Evolutionary conservation across 2,113 vertebrate genomes (phyloP).

Genomic region (Menidia beryllina): DNA sequence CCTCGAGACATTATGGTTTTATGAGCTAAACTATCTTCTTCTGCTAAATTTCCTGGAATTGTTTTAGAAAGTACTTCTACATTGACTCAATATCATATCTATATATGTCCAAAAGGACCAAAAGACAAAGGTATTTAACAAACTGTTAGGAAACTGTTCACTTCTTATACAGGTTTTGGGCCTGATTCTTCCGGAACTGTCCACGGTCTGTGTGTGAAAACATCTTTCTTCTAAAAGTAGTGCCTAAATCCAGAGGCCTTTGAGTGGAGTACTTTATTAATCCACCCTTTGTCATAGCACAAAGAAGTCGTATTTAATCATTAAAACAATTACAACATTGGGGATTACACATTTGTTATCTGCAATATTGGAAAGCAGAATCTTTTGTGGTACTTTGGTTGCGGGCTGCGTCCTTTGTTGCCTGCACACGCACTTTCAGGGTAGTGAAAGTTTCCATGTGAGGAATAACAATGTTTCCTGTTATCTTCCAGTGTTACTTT

Average conservation of each 20-base stretch:
- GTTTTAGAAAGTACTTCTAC: not conserved
- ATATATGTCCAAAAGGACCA: not conserved
- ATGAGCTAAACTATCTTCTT: not conserved
- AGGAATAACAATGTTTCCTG: slow-evolving; percentile 53
- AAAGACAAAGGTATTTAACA: not conserved
- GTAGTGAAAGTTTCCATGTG: slow-evolving; percentile 22
- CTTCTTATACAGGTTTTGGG: not conserved
- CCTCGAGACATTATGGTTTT: not conserved
- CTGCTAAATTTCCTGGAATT: not conserved
- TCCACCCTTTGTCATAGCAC: not conserved
- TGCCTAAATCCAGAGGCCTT: slow-evolving; percentile 31
- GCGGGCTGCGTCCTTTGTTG: not conserved
- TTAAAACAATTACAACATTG: not conserved
- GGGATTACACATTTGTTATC: not conserved
- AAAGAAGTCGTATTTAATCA: too few species aligned
- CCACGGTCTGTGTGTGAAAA: too few species aligned
- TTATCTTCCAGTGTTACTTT: slow-evolving; percentile 52
- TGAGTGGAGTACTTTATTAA: slow-evolving; percentile 26
- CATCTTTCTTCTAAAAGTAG: not conserved
- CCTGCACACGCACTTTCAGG: not conserved
- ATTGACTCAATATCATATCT: not conserved
- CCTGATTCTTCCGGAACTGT: not conserved
- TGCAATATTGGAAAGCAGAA: slow-evolving; percentile 11
- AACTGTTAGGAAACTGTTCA: not conserved
- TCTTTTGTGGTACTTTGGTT: slow-evolving; percentile 5